Evolutionary conservation across 1,140 invertebrate genomes (phyloP).

Genomic region (Bombus impatiens): DNA sequence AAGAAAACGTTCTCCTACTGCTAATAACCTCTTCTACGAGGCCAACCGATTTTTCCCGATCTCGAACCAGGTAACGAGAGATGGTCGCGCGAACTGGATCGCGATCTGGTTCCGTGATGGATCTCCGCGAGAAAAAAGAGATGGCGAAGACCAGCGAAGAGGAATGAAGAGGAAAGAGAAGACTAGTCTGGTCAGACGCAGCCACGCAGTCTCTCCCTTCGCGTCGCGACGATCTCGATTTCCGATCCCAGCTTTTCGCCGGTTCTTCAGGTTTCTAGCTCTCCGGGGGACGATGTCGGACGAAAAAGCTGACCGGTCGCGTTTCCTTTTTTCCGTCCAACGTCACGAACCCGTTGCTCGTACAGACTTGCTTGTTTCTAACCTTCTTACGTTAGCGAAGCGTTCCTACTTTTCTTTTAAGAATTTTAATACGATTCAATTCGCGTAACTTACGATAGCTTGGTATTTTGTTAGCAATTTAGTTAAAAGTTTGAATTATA

Average conservation of each 20-base stretch:
- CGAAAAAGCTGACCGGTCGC: slow-evolving; percentile 15
- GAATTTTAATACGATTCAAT: background rate
- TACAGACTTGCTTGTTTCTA: background rate
- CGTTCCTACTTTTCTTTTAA: background rate
- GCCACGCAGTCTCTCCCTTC: background rate
- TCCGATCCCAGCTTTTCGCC: slow-evolving; percentile 26
- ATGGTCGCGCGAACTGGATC: slow-evolving; percentile 52
- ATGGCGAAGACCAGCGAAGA: slow-evolving; percentile 29
- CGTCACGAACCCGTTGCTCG: background rate
- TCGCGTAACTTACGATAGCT: too few species aligned
- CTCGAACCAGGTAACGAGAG: slow-evolving; percentile 47
- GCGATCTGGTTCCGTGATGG: slow-evolving; percentile 57
- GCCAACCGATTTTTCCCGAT: slow-evolving; percentile 48
- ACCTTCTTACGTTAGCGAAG: background rate
- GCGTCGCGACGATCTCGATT: slow-evolving; percentile 9
- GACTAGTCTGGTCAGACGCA: slow-evolving; percentile 32
- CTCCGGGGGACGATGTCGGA: background rate
- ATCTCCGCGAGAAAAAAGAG: slow-evolving; percentile 3
- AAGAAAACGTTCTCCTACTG: slow-evolving; percentile 19
- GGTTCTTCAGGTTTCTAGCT: slow-evolving; percentile 43
- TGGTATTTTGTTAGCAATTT: too few species aligned
- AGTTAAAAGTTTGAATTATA: too few species aligned
- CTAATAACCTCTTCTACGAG: background rate
- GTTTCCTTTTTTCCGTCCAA: background rate
- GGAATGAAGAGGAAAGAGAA: slow-evolving; percentile 20